Evolutionary conservation across 2,797 vertebrate species (phyloP).

Genomic region (Setipinna tenuifilis): DNA sequence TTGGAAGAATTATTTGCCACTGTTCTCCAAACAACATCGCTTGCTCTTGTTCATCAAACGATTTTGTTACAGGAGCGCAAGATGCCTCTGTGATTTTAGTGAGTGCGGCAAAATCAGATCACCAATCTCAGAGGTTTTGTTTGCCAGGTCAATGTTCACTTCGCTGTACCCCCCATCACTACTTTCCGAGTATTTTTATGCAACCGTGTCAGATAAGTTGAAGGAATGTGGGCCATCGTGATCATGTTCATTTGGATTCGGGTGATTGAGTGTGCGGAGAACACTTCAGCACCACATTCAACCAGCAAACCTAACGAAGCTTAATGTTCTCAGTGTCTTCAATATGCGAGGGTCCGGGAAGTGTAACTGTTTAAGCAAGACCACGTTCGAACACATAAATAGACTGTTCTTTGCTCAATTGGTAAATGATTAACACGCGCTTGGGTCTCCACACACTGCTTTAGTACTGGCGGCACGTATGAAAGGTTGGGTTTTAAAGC

Average conservation of each 20-base stretch:
- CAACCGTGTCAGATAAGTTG: not conserved
- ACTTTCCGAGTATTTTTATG: not conserved
- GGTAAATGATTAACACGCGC: constrained; percentile 41
- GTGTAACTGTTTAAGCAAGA: not conserved
- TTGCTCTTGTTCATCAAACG: not conserved
- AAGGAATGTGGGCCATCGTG: not conserved
- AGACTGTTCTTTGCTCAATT: constrained; percentile 28
- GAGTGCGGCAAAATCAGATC: not conserved
- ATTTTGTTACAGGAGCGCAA: not conserved
- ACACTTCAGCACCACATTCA: not conserved
- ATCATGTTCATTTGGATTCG: not conserved
- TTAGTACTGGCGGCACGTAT: not conserved
- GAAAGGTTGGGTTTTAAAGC: not conserved
- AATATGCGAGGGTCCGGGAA: not conserved
- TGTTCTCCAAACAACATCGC: not conserved
- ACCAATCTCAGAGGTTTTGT: not conserved
- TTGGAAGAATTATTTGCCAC: not conserved
- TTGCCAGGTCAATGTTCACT: constrained; percentile 9
- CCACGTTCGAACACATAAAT: not conserved
- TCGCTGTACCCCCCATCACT: not conserved
- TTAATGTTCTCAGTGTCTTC: not conserved
- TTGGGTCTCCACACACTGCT: not conserved
- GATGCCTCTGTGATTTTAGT: not conserved
- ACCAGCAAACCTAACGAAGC: not conserved
- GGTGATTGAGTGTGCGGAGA: not conserved